phyloP scores from a whole-genome alignment of 2,113 vertebrate genomes.

The Sphyrna mokarran region DNA sequence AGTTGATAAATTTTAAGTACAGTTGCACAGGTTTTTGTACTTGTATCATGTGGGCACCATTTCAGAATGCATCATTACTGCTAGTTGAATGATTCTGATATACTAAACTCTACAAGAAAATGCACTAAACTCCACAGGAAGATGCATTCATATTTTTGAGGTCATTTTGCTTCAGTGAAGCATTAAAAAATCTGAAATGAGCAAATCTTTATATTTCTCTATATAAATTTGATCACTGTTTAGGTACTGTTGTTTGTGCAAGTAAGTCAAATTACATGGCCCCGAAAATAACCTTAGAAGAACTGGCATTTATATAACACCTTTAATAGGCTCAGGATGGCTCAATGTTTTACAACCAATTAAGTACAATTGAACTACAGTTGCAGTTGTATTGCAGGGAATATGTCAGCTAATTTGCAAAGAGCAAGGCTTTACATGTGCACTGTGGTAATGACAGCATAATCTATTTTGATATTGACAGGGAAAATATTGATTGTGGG shows the following conservation, averaged over 20 bases:
- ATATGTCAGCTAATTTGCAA: background rate
- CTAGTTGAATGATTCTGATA: background rate
- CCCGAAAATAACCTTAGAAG: background rate
- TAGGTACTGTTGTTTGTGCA: background rate
- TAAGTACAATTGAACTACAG: background rate
- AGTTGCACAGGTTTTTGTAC: background rate
- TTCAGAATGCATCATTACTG: background rate
- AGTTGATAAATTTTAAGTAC: background rate
- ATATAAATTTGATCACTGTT: background rate
- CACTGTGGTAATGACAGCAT: background rate
- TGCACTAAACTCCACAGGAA: background rate
- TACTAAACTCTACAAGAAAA: background rate
- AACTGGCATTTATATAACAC: background rate
- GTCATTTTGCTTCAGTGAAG: background rate
- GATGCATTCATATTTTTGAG: background rate
- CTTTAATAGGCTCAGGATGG: background rate
- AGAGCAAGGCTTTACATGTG: background rate
- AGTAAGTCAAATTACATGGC: background rate
- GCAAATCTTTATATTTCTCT: background rate
- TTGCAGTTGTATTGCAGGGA: background rate
- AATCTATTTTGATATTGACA: background rate
- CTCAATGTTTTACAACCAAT: background rate
- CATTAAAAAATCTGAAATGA: background rate
- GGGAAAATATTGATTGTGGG: background rate
- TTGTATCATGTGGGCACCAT: background rate